A percentile compares a stretch with the other conserved stretches of the same genome.
phyloP scores from a whole-genome alignment of 2,797 vertebrate species.

The Poeciliopsis paucimaculata region DNA sequence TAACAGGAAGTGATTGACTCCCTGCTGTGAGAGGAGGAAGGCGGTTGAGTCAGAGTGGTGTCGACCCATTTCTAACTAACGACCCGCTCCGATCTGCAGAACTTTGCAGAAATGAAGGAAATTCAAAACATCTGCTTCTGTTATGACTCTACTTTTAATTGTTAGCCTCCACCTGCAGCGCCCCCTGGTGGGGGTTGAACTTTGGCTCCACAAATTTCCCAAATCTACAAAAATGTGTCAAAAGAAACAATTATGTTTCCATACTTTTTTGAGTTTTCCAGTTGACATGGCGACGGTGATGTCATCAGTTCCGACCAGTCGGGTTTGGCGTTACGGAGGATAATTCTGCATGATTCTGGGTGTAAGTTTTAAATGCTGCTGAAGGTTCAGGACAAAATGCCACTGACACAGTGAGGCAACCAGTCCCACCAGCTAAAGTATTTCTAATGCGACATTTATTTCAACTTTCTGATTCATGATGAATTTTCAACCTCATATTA shows the following conservation, averaged over 20 bases:
- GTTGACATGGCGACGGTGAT: background rate
- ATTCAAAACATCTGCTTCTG: background rate
- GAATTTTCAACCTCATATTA: background rate
- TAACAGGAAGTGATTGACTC: constrained; percentile 64
- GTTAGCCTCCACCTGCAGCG: background rate
- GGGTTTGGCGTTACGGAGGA: background rate
- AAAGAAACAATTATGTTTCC: background rate
- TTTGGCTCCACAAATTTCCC: background rate
- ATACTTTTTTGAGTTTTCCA: background rate
- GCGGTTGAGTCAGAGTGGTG: background rate
- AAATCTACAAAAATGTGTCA: background rate
- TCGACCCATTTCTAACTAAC: background rate
- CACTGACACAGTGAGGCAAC: background rate
- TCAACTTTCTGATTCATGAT: background rate
- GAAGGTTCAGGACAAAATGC: background rate
- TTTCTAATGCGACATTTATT: background rate
- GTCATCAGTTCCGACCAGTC: background rate
- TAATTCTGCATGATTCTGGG: background rate
- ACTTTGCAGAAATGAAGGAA: background rate
- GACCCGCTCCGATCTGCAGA: background rate
- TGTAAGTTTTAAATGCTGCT: background rate
- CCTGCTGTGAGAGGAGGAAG: constrained; percentile 17
- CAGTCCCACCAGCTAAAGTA: background rate
- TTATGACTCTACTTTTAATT: background rate
- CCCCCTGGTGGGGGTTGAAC: background rate